A percentile compares a stretch with the other conserved stretches of the same genome.
Evolutionary conservation across 2,888 invertebrate genomes (phyloP).

Genomic region (Pimpla rufipes): DNA sequence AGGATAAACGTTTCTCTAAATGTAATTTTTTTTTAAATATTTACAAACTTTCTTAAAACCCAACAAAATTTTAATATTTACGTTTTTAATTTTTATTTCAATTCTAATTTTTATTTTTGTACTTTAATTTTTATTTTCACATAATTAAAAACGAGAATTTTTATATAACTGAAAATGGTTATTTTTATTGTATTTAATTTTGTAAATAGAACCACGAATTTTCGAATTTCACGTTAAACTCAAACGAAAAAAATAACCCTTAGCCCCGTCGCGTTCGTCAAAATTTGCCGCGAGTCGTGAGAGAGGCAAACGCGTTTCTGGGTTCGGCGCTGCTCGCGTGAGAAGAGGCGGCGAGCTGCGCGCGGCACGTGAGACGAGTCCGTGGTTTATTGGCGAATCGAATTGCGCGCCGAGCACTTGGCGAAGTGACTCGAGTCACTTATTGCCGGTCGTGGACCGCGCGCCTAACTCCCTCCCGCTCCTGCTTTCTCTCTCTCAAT

Average conservation of each 20-base stretch:
- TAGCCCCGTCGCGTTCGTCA: slow-evolving; percentile 45
- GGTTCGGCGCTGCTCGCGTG: slow-evolving; percentile 40
- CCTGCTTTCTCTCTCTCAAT: slow-evolving; percentile 62
- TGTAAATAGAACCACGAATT: no score
- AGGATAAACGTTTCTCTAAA: no score
- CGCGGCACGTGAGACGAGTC: slow-evolving; percentile 73
- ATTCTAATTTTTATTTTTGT: no score
- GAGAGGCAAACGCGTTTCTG: slow-evolving; percentile 15
- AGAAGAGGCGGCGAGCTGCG: slow-evolving; percentile 63
- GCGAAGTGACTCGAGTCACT: slow-evolving; percentile 71
- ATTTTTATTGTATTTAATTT: no score
- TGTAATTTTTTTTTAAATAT: no score
- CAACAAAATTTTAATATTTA: no score
- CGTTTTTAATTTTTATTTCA: no score
- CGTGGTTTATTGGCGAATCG: slow-evolving; percentile 81
- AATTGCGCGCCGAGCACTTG: slow-evolving; percentile 76
- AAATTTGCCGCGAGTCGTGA: slow-evolving; percentile 2
- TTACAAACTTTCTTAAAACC: no score
- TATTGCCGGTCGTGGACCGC: slow-evolving; percentile 63
- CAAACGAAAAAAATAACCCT: slow-evolving; percentile 14
- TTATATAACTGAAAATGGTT: no score
- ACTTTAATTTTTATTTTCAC: no score
- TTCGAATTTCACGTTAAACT: no score
- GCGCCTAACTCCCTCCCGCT: slow-evolving; percentile 11
- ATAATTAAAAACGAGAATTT: no score